Conservation (phyloP, 2,113 vertebrate species). For the Dipodomys ordii region DNA sequence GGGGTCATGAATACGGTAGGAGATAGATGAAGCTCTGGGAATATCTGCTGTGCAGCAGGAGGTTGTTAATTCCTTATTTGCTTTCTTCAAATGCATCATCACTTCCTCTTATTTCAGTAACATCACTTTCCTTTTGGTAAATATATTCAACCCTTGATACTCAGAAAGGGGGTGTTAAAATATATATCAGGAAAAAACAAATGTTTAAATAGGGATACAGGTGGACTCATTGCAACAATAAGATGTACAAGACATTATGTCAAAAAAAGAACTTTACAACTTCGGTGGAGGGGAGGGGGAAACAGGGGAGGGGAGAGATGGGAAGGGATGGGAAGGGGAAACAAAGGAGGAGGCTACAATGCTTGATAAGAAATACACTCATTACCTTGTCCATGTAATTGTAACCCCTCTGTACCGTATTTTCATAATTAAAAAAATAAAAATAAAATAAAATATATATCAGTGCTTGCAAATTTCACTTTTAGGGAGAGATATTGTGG, state of each 20-base stretch:
- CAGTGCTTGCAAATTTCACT: not conserved
- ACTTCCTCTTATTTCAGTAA: constrained; percentile 6
- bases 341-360: too few species aligned
- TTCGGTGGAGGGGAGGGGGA: too few species aligned
- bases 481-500: not conserved
- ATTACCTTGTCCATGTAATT: too few species aligned
- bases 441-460: not conserved
- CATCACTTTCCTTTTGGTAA: not conserved
- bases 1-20: not conserved
- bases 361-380: too few species aligned
- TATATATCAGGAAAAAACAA: not conserved
- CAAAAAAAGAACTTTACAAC: too few species aligned
- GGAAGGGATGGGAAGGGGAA: too few species aligned
- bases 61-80: not conserved
- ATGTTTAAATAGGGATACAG: too few species aligned
- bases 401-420: too few species aligned
- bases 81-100: not conserved
- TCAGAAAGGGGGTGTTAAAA: not conserved
- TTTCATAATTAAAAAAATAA: too few species aligned
- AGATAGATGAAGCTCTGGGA: not conserved
- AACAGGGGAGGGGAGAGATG: too few species aligned
- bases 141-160: not conserved
- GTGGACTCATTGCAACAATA: too few species aligned
- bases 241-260: too few species aligned
- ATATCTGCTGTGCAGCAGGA: not conserved